phyloP scores from a whole-genome alignment of 1,140 invertebrate species.

The Conus ventricosus region DNA sequence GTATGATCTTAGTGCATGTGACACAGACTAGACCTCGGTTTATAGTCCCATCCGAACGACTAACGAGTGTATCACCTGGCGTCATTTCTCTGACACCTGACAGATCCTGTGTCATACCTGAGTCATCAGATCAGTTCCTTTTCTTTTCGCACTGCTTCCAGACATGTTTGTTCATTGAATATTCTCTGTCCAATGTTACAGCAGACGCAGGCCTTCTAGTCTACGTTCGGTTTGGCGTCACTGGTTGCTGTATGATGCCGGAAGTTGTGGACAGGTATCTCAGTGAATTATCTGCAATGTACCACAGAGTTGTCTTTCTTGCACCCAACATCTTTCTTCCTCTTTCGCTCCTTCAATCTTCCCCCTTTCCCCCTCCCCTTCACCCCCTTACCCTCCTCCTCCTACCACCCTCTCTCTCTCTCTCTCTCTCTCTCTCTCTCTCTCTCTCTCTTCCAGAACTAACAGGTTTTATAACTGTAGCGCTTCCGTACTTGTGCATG shows the following conservation, averaged over 20 bases:
- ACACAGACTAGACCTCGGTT: no score
- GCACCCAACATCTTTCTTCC: no score
- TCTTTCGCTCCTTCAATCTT: no score
- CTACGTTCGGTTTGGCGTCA: background rate
- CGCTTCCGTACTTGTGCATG: no score
- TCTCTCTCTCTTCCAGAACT: no score
- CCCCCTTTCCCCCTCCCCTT: no score
- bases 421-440: no score
- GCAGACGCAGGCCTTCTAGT: background rate
- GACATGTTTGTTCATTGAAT: background rate
- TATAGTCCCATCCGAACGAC: no score
- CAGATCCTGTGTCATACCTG: conserved; percentile 51
- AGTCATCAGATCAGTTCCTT: conserved; percentile 62
- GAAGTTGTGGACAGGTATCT: background rate
- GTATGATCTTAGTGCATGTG: no score
- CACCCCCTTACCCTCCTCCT: background rate
- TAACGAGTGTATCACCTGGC: no score
- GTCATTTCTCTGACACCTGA: background rate
- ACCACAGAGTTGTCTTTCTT: background rate
- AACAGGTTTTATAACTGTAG: no score
- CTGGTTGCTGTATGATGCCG: background rate
- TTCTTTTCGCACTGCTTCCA: conserved; percentile 48
- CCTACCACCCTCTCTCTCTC: background rate
- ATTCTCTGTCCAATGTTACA: background rate
- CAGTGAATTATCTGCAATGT: background rate